Base-by-base conservation (phyloP, 2,888 invertebrate species). In the Pelosia muscerda region DNA sequence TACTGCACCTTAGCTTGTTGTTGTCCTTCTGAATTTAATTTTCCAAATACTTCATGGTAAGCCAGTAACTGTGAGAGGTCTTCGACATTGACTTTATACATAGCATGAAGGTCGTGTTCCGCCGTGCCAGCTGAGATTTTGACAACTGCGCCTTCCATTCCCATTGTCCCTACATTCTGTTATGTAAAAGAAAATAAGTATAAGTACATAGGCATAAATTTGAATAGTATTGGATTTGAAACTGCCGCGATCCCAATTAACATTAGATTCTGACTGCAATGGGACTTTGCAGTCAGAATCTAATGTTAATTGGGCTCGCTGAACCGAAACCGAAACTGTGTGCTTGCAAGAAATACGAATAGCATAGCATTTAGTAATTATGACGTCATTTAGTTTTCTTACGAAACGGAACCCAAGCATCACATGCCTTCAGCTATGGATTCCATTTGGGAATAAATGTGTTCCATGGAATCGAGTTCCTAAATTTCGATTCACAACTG, bases 51-150 rank as follows among this genome's bases (percentile, higher is more conserved):
- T 91, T 98, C 98, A 86, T 98, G 98, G 91, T 98, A 98, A 55
- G 97, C 97, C 75, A 98, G 93, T 77, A 98, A 92, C 85, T 98
- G 98, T 78, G 97, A 98, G 66, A 98, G 96, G 84, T 98, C 98
- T 87, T 98, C 98, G 10, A 98, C 97, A 87, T 97, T 97, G 70
- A 96, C 96, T 93, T 97, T 97, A 86, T 97, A 97, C 96, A 97
- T 97, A 86, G 97, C 97, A 88, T 97, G 97, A 76, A 97, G 96
- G 95, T 97, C 97, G 81, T 97, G 96, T 25, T 96, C 96, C 0
- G 96, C 95, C 22, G 95, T 91, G 23, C 96, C 96, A 0, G 96
- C 96, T 31, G 96, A 96, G 78, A 97, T 97, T 90, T 97, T 97
- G 25, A 97, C 96, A 4, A 97, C 96, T 22, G 96, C 96, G 9